Evolutionary conservation across 2,113 vertebrate genomes (phyloP).

Genomic region (Osmerus eperlanus): DNA sequence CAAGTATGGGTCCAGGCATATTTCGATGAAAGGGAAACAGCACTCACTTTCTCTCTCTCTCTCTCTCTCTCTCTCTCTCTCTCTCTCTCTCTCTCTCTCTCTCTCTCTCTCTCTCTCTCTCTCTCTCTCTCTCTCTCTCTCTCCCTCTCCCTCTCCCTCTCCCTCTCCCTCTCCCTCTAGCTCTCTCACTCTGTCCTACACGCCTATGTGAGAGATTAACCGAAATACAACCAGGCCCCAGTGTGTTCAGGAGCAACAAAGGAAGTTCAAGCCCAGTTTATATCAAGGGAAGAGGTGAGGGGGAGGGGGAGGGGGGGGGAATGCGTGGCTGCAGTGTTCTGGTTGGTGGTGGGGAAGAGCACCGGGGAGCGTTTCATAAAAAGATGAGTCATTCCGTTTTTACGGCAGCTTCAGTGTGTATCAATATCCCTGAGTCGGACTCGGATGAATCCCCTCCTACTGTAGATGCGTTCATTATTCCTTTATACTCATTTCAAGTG

Average conservation of each 20-base stretch:
- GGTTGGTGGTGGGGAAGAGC: neutral
- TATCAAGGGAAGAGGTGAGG: neutral
- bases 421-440: neutral
- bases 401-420: neutral
- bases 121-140: too few relatives aligned
- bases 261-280: conserved; percentile 16
- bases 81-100: too few relatives aligned
- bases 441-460: too few relatives aligned
- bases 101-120: too few relatives aligned
- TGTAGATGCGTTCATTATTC: neutral
- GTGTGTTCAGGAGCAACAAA: conserved; percentile 23
- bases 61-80: too few relatives aligned
- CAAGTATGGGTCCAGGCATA: neutral
- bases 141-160: too few relatives aligned
- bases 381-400: neutral
- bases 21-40: conserved; percentile 30
- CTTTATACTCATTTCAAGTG: neutral
- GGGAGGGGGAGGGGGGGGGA: conserved; percentile 6
- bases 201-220: conserved; percentile 15
- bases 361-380: neutral
- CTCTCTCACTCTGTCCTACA: conserved; percentile 4
- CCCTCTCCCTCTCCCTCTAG: neutral
- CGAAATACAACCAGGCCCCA: conserved; percentile 5
- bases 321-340: neutral
- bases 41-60: conserved; percentile 1